Percentiles rank a stretch among this genome's conserved stretches.
Evolutionary conservation across 2,888 invertebrate species (phyloP).

Genomic region (Vesta saturnalis): DNA sequence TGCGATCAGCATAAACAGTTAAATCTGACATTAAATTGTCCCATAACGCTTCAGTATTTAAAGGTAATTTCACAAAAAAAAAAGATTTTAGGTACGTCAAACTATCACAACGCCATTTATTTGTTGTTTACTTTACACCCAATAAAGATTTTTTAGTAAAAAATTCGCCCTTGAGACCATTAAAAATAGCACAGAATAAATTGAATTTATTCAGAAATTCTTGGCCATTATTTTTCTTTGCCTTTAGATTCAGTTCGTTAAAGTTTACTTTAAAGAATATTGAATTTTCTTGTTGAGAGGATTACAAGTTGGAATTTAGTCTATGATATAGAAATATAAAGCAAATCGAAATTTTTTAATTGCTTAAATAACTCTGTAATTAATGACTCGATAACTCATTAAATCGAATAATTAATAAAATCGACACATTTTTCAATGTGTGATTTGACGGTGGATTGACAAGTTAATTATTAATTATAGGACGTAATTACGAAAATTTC

Average conservation of each 20-base stretch:
- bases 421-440: no score
- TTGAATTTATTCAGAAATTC: neutral
- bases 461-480: conserved; percentile 1
- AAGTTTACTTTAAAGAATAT: neutral
- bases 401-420: neutral
- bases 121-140: no score
- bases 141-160: neutral
- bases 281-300: neutral
- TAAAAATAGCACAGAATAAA: neutral
- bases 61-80: no score
- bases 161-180: neutral
- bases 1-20: no score
- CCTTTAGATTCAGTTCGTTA: neutral
- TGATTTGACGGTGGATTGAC: neutral
- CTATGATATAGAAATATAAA: no score
- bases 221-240: neutral
- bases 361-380: no score
- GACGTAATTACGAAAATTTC: neutral
- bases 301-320: neutral
- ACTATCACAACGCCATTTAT: no score
- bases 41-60: no score
- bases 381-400: no score
- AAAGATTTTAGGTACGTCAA: no score
- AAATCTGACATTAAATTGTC: no score
- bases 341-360: no score